Conservation (phyloP, 1,140 invertebrate genomes). For the Hesperophylax magnus region DNA sequence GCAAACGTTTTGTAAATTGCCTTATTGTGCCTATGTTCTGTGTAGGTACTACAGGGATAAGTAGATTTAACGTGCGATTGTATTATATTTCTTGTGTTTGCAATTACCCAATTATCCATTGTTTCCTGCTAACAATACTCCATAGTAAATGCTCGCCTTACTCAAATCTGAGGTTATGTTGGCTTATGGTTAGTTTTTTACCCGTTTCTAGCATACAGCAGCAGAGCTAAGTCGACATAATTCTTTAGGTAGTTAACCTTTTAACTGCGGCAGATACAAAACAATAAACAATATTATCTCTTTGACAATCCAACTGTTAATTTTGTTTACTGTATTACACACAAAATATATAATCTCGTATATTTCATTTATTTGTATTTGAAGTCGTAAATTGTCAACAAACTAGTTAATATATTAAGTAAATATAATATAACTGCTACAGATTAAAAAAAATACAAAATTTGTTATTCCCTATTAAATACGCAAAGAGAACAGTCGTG, state of each 20-base stretch:
- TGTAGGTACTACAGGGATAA: constrained; percentile 6
- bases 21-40: neutral
- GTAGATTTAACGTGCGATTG: constrained; percentile 19
- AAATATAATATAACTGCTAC: too few relatives aligned
- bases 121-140: constrained; percentile 28
- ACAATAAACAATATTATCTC: too few relatives aligned
- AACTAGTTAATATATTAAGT: too few relatives aligned
- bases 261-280: neutral
- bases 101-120: constrained; percentile 38
- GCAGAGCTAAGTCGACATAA: neutral
- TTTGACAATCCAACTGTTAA: too few relatives aligned
- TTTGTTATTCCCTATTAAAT: too few relatives aligned
- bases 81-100: constrained; percentile 31
- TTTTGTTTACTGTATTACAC: too few relatives aligned
- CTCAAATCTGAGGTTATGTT: constrained; percentile 5
- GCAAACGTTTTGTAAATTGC: constrained; percentile 8
- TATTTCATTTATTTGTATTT: too few relatives aligned
- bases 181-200: neutral
- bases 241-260: neutral
- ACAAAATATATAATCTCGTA: too few relatives aligned
- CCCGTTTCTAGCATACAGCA: neutral
- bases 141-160: constrained; percentile 18
- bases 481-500: too few relatives aligned
- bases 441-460: too few relatives aligned
- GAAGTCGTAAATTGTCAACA: too few relatives aligned